These are phyloP conservation scores for Fregata magnificens DNA, from an alignment of 2,113 vertebrate genomes.

Conservation along the genomic window DNA sequence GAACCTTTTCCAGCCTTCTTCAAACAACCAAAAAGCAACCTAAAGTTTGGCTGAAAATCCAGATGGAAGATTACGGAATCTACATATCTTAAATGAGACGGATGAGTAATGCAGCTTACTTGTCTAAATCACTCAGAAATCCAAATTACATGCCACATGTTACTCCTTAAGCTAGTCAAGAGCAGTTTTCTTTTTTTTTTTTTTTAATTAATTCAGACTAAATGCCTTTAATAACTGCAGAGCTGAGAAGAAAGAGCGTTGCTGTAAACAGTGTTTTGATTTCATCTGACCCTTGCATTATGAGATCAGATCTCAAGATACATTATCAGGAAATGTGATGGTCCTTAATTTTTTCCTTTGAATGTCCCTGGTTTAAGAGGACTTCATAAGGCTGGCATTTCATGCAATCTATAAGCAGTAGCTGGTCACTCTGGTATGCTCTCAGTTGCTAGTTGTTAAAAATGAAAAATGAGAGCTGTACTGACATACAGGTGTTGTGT, in stretches of 20 bases:
- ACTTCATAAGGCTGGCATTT: not conserved
- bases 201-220: conserved; percentile 4
- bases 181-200: not conserved
- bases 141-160: conserved; percentile 49
- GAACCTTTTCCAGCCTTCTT: not conserved
- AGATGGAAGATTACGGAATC: conserved; percentile 27
- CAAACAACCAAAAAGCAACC: not conserved
- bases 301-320: not conserved
- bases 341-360: not conserved
- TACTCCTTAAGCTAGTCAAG: conserved; percentile 22
- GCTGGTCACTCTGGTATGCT: not conserved
- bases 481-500: not conserved
- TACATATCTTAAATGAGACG: conserved; percentile 9
- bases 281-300: not conserved
- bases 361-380: not conserved
- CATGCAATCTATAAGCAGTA: not conserved
- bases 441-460: not conserved
- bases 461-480: not conserved
- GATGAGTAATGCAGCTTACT: conserved; percentile 50
- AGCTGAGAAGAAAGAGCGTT: not conserved
- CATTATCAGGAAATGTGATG: not conserved
- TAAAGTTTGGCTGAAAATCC: not conserved
- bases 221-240: not conserved
- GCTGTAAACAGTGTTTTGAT: not conserved
- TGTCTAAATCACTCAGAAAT: conserved; percentile 43